Evolutionary conservation across 1,140 invertebrate genomes (phyloP), one percentile per base, ranked within the genome.

Genomic region (Nephila pilipes): DNA sequence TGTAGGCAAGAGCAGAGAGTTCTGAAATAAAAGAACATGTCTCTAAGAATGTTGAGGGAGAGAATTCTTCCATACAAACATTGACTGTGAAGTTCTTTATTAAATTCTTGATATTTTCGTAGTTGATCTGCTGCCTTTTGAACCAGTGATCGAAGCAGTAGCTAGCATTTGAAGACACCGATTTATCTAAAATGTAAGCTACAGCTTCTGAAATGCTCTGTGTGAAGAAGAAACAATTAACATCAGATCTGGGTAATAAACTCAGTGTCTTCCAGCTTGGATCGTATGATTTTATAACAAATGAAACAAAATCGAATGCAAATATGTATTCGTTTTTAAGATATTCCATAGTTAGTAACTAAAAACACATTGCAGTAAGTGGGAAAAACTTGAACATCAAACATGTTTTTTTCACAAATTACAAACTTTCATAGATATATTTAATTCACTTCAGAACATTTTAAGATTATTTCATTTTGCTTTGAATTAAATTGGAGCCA

Each of bases 71-170:
- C 69, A 90, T 55, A 20, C 87, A 90, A 25, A 79, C 79, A 1
- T 90, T 69, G 22, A 90, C 20, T 1, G 87, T 90, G 20, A 90
- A n/a, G 2, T 54, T 18, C 20, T 90, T 20, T 0, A 32, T 55
- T 2, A 90, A 36, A 1, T 32, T 29, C 22, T 79, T 58, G 69
- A 75, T 54, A 32, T 90, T 80, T 8, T 32, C 29, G 54, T 79
- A 38, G 65, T 58, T 79, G 63, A 90, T 90, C 25, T 79, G 46
- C n/a, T 80, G 87, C 16, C 22, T 18, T 25, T 90, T 80, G 46
- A 90, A 90, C 87, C 87, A 90, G 38, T 55, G 16, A 25, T 90
- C 87, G 38, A 90, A 90, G 16, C 38, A 6, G 4, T 75, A 32
- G 18, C 87, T 90, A 14, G 87, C 87, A 0, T 14, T 29, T 1